Evolutionary conservation across 2,113 vertebrate genomes (phyloP).

Genomic region (Laticauda laticaudata): DNA sequence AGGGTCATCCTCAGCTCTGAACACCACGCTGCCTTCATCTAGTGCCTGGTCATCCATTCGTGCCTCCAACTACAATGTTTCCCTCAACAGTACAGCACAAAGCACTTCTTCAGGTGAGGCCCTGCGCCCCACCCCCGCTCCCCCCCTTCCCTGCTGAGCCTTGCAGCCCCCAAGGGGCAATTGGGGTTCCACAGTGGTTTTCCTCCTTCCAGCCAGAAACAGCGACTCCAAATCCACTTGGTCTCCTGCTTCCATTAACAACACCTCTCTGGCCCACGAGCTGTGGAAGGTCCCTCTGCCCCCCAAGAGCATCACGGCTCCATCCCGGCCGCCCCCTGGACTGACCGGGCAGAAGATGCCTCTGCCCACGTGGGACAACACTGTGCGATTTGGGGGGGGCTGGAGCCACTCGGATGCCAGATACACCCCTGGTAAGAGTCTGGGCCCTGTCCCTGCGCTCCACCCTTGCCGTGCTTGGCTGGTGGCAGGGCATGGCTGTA

Average conservation of each 20-base stretch:
- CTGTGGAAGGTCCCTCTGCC: conserved; percentile 99
- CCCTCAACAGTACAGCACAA: conserved; percentile 99
- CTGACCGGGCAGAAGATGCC: conserved; percentile 94
- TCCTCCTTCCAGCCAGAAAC: conserved; percentile 84
- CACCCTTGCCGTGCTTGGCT: background rate
- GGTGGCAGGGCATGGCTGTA: background rate
- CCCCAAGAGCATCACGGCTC: conserved; percentile 91
- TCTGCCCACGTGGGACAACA: conserved; percentile 87
- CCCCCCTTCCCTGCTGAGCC: background rate
- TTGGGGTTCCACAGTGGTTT: accelerated
- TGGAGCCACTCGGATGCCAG: conserved; percentile 91
- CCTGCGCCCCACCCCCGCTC: no score
- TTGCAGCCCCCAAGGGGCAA: background rate
- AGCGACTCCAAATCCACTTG: conserved; percentile 95
- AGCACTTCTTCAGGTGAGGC: conserved; percentile 92
- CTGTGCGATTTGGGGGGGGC: conserved; percentile 84
- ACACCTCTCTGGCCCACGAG: conserved; percentile 98
- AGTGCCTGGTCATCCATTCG: conserved; percentile 99
- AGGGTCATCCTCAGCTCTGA: conserved; percentile 99
- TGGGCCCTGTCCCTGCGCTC: accelerated
- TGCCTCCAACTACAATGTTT: conserved; percentile 99
- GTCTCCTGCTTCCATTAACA: conserved; percentile 93
- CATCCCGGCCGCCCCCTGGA: conserved; percentile 94
- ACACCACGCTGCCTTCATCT: conserved; percentile 99
- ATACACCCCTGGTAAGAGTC: conserved; percentile 89